Base-by-base conservation (phyloP, 37 sponge, comb jelly and placozoan genomes). In the Halisarca cf. caerulea region DNA sequence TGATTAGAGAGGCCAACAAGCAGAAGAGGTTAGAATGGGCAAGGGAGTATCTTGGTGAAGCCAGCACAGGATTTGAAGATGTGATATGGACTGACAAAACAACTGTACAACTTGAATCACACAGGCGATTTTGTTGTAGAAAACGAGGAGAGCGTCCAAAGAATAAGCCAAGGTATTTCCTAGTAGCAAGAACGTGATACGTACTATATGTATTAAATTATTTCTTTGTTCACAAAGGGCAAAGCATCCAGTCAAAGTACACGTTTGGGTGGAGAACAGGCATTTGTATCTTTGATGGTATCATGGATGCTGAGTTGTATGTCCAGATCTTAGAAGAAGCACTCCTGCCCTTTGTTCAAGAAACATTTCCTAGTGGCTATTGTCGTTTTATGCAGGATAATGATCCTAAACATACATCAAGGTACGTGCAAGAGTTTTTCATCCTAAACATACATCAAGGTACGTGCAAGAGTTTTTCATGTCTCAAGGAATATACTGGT, bases 181-280 rank as follows among this genome's bases (percentile, higher is more conserved):
- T n/a, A n/a, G n/a, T n/a, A n/a, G n/a, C n/a, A n/a, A n/a, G n/a
- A n/a, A n/a, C n/a, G n/a, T n/a, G n/a, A n/a, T n/a, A n/a, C n/a
- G n/a, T n/a, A n/a, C n/a, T n/a, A n/a, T n/a, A n/a, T n/a, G n/a
- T n/a, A n/a, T n/a, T n/a, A n/a, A n/a, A n/a, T n/a, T n/a, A n/a
- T n/a, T n/a, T n/a, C n/a, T n/a, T n/a, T 43, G 28, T 59, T 34
- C 37, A 21, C 33, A 24, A 35, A 58, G 42, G 37, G 41, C 87
- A n/a, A 86, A 86, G 58, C 87, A 86, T 42, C 87, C 87, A 23
- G 57, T 80, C 30, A 86, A 86, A 66, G 81, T 86, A 20, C 87
- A 86, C 68, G 87, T 80, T 35, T 86, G 87, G 87, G 81, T 72
- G 6, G 87, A 81, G 80, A 80, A 80, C 55, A 86, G 87, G 21